Base-by-base conservation (phyloP, 2,113 vertebrate species). In the Halcyon senegalensis region DNA sequence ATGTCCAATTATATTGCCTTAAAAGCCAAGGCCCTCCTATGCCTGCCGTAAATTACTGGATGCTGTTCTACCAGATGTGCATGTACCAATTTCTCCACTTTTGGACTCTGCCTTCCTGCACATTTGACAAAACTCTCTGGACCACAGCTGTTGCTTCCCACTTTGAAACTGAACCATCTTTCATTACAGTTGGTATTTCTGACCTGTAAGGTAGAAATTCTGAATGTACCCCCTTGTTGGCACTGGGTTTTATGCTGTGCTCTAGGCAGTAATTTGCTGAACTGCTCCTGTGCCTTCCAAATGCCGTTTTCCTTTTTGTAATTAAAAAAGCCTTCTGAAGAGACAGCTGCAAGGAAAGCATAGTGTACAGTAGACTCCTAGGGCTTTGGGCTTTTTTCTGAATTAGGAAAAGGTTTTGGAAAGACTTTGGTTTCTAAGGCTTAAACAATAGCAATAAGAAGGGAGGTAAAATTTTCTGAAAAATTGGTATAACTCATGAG, bases 181-280 rank as follows among this genome's bases (percentile, higher is more conserved):
- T 76, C 48, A 64, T 92, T 96, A 86, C 95, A 92, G 87, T 94
- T 95, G 95, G 89, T 68, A 24, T 68, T 89, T 60, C 27, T 53
- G 87, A 92, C 97, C 96, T 97, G 92, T 95, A 75, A 86, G 84
- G 74, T 67, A 41, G 24, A 95, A 95, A 91, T 96, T 90, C 90
- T 58, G 53, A 96, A 72, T 0, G 7, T 66, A 46, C 41, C 70
- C 56, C 60, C 75, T 81, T 30, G 60, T 67, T 2, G 7, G 79
- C 31, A 7, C 35, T 35, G 51, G 73, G 84, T 48, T 91, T 95
- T 90, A 17, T 33, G 81, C 7, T 69, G 41, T 86, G 89, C 91
- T 91, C 6, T 6, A 94, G 94, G 95, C 51, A 58, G 77, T 88
- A 88, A 96, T 97, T 95, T 94, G 89, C 95, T 96, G 93, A 96